Conservation (phyloP, 2,888 invertebrate genomes). For the Sphaerophoria taeniata region DNA sequence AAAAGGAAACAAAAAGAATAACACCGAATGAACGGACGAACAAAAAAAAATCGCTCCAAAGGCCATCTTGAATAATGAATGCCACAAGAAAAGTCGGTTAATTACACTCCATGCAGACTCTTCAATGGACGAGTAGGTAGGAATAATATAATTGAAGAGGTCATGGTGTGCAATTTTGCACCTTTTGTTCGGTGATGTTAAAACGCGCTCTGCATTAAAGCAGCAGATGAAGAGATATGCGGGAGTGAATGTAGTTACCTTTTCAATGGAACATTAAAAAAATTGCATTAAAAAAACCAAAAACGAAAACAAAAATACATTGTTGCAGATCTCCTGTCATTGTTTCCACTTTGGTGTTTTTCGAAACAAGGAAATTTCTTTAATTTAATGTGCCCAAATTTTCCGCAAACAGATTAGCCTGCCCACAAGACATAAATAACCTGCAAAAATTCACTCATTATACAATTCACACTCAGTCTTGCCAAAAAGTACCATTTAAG, state of each 20-base stretch:
- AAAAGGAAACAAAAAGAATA: background rate
- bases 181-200: conserved; percentile 52
- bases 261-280: background rate
- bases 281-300: background rate
- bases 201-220: background rate
- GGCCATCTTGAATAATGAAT: conserved; percentile 39
- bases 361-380: background rate
- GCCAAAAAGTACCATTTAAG: too few species aligned
- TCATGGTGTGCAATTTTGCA: conserved; percentile 71
- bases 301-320: background rate
- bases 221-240: background rate
- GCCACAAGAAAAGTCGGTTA: conserved; percentile 67
- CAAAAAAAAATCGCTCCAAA: conserved; percentile 20
- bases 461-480: too few species aligned
- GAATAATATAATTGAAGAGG: conserved; percentile 57
- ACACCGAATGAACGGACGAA: background rate
- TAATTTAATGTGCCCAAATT: background rate
- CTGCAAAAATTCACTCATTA: too few species aligned
- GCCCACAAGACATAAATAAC: too few species aligned
- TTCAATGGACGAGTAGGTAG: conserved; percentile 29
- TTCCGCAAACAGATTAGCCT: too few species aligned
- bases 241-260: background rate
- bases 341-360: conserved; percentile 11
- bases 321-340: conserved; percentile 1
- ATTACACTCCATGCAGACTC: conserved; percentile 60